Evolutionary conservation across 1,140 invertebrate genomes (phyloP), one percentile per base, ranked within the genome.

Genomic region (Pseudomyrmex dendroicus): DNA sequence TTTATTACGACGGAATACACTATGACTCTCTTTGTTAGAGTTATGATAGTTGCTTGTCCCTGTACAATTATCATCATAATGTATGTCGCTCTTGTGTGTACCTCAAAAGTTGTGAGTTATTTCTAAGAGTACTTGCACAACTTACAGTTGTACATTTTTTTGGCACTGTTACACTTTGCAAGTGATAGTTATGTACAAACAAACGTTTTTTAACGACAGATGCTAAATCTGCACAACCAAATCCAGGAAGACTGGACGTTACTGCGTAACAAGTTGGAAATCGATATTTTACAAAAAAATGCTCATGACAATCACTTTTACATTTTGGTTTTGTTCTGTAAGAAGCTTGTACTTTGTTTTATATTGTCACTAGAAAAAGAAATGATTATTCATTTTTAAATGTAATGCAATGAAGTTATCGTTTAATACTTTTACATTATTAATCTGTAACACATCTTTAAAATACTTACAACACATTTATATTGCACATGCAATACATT

Each of bases 211-310:
- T 35, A 62, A 52, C 50, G 20, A 35, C 46, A 83, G 73, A 68
- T 83, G 35, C 17, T 22, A 67, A 61, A 25, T 48, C 12, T 83
- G 3, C 25, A 67, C 10, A 10, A 77, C 22, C 12, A 13, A 22
- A 61, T 83, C 0, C 62, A 59, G 20, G 13, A 77, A 4, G 82
- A 83, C 7, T 83, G 73, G 73, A 77, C 22, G 1, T 22, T 50
- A 15, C 12, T 76, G 13, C 50, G 13, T 50, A 46, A 35, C n/a
- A 73, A 83, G 13, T 17, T 44, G 50, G 74, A 84, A 72, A n/a
- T 15, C 12, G 35, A 84, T 35, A 84, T 80, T 48, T n/a, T 84
- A 35, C 10, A 72, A 7, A 62, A 80, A 63, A 17, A 72, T 63
- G 50, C 66, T 46, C 20, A 64, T 15, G 2, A 52, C 3, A n/a